Evolutionary conservation across 2,113 vertebrate genomes (phyloP), one percentile per base, ranked within the genome.

Genomic region (Toxotes jaculatrix): DNA sequence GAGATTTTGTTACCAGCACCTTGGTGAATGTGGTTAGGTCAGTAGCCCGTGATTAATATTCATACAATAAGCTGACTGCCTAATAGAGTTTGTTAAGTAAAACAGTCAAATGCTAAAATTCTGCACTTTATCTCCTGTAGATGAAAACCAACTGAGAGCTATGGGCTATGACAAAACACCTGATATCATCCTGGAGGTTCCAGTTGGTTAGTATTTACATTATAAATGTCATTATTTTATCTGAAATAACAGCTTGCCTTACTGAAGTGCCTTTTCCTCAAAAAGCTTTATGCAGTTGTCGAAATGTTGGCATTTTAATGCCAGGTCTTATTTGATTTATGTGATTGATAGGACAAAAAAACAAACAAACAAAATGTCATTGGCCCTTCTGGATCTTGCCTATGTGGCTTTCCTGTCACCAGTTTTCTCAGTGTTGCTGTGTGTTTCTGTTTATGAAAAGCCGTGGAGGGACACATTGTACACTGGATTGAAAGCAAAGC

Each of bases 401-500:
- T 64, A 56, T 19, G n/a, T 79, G 5, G 59, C 17, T 66, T 74
- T 40, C 19, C 17, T 63, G 19, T 61, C 38, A 19, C 34, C 42
- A 75, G 7, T 64, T 68, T 59, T 70, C 16, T 75, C 19, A 74
- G 21, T 62, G 53, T 51, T 32, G 21, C 45, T 78, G 14, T 89
- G n/a, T 83, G 12, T 86, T 59, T 85, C 23, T 74, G 16, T 86
- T 71, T 60, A 0, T 60, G 31, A 72, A 77, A 88, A 99, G 98
- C 97, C 89, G 97, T 99, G 59, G 98, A 99, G 91, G 98, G 97
- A 64, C 98, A 98, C 87, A 95, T 99, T 51, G 96, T 99, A 82
- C 98, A 99, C 93, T 99, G 98, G 98, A 99, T 99, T 86, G 98
- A 99, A 95, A 99, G 98, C 94, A 99, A 99, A 94, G 98, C 98